Conservation (phyloP, 2,797 vertebrate genomes). For the Sebastes flavidus region DNA sequence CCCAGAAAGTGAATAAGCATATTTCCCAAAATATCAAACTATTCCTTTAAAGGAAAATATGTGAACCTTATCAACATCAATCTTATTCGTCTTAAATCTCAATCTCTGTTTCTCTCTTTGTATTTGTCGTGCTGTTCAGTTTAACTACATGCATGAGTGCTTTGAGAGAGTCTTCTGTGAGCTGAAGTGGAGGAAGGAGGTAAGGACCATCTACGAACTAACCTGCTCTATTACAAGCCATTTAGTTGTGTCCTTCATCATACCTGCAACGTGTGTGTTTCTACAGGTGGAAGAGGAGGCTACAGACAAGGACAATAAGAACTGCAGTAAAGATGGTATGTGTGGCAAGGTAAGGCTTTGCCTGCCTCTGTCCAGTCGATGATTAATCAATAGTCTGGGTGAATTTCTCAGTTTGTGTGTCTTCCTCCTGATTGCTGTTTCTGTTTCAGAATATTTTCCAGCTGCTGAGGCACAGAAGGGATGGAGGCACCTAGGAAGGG, state of each 20-base stretch:
- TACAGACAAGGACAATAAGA: constrained; percentile 89
- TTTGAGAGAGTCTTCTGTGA: constrained; percentile 98
- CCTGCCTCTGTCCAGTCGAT: constrained; percentile 70
- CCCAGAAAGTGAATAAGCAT: not conserved
- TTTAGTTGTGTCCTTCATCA: not conserved
- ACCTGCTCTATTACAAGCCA: not conserved
- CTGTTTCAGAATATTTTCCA: constrained; percentile 94
- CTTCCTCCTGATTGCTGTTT: constrained; percentile 35
- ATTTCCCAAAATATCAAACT: not conserved
- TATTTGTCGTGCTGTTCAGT: constrained; percentile 77
- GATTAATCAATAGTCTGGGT: not conserved
- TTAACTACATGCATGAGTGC: constrained; percentile 99
- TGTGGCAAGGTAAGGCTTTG: constrained; percentile 90
- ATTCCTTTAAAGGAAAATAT: not conserved
- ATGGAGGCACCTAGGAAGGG: constrained; percentile 88
- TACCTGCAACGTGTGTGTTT: constrained; percentile 3
- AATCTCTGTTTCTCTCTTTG: constrained; percentile 23
- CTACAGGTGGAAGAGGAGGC: constrained; percentile 89
- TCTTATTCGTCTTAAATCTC: not conserved
- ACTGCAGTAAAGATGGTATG: constrained; percentile 90
- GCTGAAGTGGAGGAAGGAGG: constrained; percentile 98
- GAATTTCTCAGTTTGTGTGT: constrained; percentile 2
- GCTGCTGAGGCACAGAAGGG: constrained; percentile 93
- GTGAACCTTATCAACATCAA: not conserved
- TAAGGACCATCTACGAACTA: constrained; percentile 60